These are phyloP conservation scores for Escarpia spicata DNA, from an alignment of 2,888 invertebrate species.

Conservation along the genomic window DNA sequence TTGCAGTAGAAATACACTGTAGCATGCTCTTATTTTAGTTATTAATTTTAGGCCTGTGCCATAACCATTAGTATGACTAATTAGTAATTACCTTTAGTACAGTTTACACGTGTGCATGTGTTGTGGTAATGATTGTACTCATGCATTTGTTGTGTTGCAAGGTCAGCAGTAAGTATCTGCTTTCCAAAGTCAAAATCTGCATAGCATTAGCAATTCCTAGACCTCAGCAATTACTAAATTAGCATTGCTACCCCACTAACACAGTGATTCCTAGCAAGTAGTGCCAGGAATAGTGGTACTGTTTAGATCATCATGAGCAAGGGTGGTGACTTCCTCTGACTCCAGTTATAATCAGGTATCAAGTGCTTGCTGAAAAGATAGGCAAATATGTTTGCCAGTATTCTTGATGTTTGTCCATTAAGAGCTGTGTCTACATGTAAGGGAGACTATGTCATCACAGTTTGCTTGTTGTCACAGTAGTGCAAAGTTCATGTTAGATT, in stretches of 20 bases:
- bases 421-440: background rate
- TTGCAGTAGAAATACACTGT: too few relatives aligned
- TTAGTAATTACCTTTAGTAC: background rate
- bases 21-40: too few relatives aligned
- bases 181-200: background rate
- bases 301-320: background rate
- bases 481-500: slow-evolving; percentile 11
- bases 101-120: background rate
- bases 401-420: background rate
- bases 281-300: too few relatives aligned
- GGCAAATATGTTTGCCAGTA: background rate
- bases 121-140: background rate
- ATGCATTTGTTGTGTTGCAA: background rate
- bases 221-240: too few relatives aligned
- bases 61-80: background rate
- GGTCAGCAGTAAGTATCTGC: background rate
- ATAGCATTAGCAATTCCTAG: background rate
- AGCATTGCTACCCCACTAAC: too few relatives aligned
- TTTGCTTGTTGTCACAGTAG: background rate
- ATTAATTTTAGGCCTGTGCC: too few relatives aligned
- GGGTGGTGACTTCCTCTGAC: background rate
- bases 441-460: background rate
- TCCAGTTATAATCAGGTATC: background rate
- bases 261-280: too few relatives aligned
- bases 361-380: slow-evolving; percentile 16